Percentiles rank a stretch among this genome's conserved stretches.
phyloP scores from a whole-genome alignment of 2,888 invertebrate species.

The Dryomyza anilis region DNA sequence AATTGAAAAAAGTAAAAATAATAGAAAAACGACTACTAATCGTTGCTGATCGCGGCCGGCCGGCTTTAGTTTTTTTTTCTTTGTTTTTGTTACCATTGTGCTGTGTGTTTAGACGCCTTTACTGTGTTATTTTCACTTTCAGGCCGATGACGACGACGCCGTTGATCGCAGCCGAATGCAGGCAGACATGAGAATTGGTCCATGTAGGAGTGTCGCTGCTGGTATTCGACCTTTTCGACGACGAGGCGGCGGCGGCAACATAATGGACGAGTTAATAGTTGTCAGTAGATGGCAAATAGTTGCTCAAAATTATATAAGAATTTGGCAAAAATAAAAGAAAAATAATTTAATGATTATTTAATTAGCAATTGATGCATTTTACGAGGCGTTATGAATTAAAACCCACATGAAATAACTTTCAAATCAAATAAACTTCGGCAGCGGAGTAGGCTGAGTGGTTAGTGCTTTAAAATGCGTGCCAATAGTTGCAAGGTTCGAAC shows the following conservation, averaged over 20 bases:
- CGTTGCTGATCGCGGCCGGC: background rate
- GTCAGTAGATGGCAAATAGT: background rate
- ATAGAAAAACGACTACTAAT: background rate
- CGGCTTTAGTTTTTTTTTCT: background rate
- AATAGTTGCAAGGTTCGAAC: background rate
- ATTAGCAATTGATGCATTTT: background rate
- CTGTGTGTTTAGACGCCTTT: background rate
- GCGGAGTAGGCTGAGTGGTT: no score
- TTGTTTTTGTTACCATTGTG: background rate
- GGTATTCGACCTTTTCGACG: constrained; percentile 8
- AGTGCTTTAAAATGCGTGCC: background rate
- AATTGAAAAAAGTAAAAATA: no score
- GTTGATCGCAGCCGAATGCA: no score
- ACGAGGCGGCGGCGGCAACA: background rate
- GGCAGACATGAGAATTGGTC: background rate
- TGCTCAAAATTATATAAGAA: background rate
- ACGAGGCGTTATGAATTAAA: no score
- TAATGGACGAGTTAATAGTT: background rate
- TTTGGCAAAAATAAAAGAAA: no score
- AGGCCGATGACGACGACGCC: background rate
- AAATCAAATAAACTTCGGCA: no score
- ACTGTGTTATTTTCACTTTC: background rate
- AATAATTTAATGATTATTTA: no score
- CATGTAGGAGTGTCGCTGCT: constrained; percentile 12
- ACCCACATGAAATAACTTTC: no score